These are phyloP conservation scores for Epinephelus coioides DNA, from an alignment of 2,797 vertebrate genomes.

Conservation along the genomic window DNA sequence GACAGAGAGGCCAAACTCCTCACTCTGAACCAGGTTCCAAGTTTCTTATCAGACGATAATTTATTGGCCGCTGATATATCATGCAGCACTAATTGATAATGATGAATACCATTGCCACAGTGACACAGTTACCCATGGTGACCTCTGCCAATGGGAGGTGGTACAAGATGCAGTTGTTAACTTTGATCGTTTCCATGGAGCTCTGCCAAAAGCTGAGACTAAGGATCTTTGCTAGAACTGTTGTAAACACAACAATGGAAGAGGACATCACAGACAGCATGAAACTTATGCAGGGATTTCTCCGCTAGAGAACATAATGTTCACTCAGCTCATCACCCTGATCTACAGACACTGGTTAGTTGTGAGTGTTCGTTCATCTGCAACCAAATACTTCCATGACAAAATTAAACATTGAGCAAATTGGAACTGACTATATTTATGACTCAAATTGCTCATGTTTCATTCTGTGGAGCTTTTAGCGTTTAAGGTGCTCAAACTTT, in stretches of 20 bases:
- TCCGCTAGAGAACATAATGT: no score
- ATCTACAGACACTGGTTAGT: neutral
- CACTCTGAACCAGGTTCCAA: neutral
- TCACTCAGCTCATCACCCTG: neutral
- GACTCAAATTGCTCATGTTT: neutral
- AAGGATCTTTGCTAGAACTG: neutral
- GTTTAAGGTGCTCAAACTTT: neutral
- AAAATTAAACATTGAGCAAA: neutral
- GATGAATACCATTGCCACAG: no score
- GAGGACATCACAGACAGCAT: neutral
- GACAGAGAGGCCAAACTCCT: no score
- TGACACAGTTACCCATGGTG: constrained; percentile 5
- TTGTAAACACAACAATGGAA: neutral
- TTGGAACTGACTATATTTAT: neutral
- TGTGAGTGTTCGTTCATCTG: neutral
- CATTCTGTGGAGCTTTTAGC: neutral
- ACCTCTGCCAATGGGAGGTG: constrained; percentile 4
- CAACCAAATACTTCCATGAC: neutral
- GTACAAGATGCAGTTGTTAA: constrained; percentile 35
- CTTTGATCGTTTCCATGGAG: constrained; percentile 38
- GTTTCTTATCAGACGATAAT: neutral
- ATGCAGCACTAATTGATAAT: neutral
- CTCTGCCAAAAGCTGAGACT: constrained; percentile 18
- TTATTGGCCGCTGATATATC: neutral
- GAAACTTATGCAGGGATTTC: neutral